Conservation (phyloP, 2,797 vertebrate species). For the Malurus leucopterus region DNA sequence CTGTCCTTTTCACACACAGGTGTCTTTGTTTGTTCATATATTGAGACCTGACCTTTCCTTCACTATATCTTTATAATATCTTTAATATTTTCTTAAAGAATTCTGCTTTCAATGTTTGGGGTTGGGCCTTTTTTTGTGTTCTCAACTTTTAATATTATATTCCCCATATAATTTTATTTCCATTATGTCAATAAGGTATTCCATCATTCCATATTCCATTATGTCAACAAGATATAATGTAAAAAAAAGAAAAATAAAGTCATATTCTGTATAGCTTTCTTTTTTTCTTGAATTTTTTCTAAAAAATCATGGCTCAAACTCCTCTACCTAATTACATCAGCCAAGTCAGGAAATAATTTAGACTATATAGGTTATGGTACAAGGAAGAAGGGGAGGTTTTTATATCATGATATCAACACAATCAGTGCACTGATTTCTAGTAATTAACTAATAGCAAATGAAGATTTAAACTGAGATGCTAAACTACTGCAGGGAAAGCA, state of each 20-base stretch:
- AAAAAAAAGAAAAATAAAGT: background rate
- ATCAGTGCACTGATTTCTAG: background rate
- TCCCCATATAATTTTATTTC: background rate
- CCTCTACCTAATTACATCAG: background rate
- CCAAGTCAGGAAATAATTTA: background rate
- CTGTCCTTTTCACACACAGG: background rate
- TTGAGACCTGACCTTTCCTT: background rate
- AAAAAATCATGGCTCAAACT: background rate
- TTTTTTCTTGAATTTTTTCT: background rate
- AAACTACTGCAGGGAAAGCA: background rate
- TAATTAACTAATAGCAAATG: background rate
- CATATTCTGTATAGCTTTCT: background rate
- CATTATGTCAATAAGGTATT: background rate
- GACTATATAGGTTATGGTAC: fast-evolving
- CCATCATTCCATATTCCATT: background rate
- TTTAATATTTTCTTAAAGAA: background rate
- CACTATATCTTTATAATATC: background rate
- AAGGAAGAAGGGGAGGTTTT: background rate
- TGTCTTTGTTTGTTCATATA: background rate
- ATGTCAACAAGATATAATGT: background rate
- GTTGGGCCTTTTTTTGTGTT: background rate
- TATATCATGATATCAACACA: background rate
- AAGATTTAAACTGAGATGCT: background rate
- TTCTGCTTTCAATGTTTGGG: background rate
- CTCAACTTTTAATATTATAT: background rate